Evolutionary conservation across 1,140 invertebrate species (phyloP).

Genomic region (Pristionchus pacificus): DNA sequence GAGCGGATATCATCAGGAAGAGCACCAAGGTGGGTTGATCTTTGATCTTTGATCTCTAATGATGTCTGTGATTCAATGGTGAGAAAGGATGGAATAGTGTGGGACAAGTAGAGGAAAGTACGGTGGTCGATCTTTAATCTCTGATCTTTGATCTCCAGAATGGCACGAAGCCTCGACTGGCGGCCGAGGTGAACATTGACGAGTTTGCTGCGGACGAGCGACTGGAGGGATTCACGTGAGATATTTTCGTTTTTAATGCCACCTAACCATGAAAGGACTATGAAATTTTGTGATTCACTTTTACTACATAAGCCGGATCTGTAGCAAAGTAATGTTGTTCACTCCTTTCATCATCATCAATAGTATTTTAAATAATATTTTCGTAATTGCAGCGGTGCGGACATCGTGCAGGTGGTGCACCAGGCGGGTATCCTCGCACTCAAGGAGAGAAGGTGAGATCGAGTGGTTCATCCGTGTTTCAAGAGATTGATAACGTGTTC

Average conservation of each 20-base stretch:
- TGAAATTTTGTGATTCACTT: not conserved
- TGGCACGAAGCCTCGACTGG: conserved; percentile 72
- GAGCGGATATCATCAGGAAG: conserved; percentile 81
- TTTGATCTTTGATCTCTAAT: conserved; percentile 8
- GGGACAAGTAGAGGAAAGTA: conserved; percentile 14
- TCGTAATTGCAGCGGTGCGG: conserved; percentile 62
- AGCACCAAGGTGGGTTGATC: conserved; percentile 73
- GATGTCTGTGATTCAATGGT: not conserved
- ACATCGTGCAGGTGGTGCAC: conserved; percentile 61
- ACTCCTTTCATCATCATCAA: conserved; percentile 22
- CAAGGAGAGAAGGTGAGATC: conserved; percentile 65
- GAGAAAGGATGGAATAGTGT: conserved; percentile 8
- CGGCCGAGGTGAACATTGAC: conserved; percentile 73
- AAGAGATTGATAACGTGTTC: too few species aligned
- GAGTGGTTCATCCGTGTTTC: too few species aligned
- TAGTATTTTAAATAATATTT: conserved; percentile 31
- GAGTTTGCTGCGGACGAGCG: conserved; percentile 27
- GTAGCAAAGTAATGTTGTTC: not conserved
- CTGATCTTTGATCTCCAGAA: conserved; percentile 61
- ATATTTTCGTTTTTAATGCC: not conserved
- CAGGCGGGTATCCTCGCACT: conserved; percentile 76
- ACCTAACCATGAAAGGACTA: not conserved
- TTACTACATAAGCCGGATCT: not conserved
- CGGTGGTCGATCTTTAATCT: conserved; percentile 4
- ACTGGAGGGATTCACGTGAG: conserved; percentile 42